These are phyloP conservation scores for Brenthis daphne DNA, from an alignment of 2,888 invertebrate genomes.

Conservation along the genomic window DNA sequence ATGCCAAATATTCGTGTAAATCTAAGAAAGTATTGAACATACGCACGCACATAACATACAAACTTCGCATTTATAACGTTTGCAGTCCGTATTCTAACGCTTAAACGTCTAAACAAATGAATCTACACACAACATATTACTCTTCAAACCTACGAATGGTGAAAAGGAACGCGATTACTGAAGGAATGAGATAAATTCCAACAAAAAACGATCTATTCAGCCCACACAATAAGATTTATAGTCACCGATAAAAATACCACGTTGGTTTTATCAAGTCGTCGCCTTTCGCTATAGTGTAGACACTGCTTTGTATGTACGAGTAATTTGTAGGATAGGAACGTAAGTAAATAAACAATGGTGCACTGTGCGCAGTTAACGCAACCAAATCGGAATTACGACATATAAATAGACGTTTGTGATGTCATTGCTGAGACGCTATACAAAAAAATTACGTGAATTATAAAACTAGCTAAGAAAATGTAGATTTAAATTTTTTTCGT, in stretches of 20 bases:
- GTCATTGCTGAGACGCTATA: constrained; percentile 21
- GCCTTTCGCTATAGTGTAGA: constrained; percentile 37
- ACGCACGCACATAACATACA: too few relatives aligned
- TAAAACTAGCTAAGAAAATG: too few relatives aligned
- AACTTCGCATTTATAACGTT: too few relatives aligned
- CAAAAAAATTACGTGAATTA: too few relatives aligned
- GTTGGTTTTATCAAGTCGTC: constrained; percentile 60
- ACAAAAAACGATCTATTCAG: constrained; percentile 56
- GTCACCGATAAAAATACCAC: constrained; percentile 72
- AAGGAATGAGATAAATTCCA: constrained; percentile 43
- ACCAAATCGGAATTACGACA: constrained; percentile 34
- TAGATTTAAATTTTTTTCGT: too few relatives aligned
- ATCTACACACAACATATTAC: neutral
- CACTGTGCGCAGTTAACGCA: constrained; percentile 40
- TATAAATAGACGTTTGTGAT: constrained; percentile 44
- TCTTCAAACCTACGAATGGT: constrained; percentile 15
- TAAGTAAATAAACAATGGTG: constrained; percentile 48
- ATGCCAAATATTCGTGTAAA: too few relatives aligned
- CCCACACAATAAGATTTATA: constrained; percentile 77
- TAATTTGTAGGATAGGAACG: constrained; percentile 43
- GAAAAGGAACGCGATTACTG: constrained; percentile 25
- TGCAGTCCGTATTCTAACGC: too few relatives aligned
- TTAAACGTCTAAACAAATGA: too few relatives aligned
- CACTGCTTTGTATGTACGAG: constrained; percentile 29
- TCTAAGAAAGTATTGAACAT: too few relatives aligned